Evolutionary conservation across 2,888 invertebrate genomes (phyloP).

Genomic region (Pyrrhosoma nymphula): DNA sequence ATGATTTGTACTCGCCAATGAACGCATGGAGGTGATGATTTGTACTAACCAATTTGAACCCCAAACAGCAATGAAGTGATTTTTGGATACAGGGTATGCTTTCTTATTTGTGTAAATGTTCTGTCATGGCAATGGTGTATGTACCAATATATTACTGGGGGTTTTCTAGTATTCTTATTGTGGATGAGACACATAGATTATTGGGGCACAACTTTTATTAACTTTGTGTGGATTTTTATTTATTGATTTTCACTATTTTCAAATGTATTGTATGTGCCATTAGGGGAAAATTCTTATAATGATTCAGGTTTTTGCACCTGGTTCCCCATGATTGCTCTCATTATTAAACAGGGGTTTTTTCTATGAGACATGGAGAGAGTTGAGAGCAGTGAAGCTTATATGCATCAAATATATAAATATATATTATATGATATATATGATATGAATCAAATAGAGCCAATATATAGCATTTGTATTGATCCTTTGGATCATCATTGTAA

Average conservation of each 20-base stretch:
- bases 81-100: slow-evolving; percentile 97
- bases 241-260: slow-evolving; percentile 66
- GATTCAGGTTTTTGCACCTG: slow-evolving; percentile 67
- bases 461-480: slow-evolving; percentile 67
- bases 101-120: slow-evolving; percentile 86
- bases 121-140: slow-evolving; percentile 69
- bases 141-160: slow-evolving; percentile 67
- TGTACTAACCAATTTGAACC: slow-evolving; percentile 67
- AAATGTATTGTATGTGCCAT: slow-evolving; percentile 66
- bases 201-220: slow-evolving; percentile 67
- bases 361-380: slow-evolving; percentile 65
- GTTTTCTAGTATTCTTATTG: slow-evolving; percentile 66
- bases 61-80: slow-evolving; percentile 79
- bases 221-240: slow-evolving; percentile 67
- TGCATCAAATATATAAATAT: slow-evolving; percentile 54
- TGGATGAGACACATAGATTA: slow-evolving; percentile 65
- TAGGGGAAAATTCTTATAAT: slow-evolving; percentile 67
- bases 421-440: slow-evolving; percentile 42
- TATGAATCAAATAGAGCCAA: slow-evolving; percentile 65
- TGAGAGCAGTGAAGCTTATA: slow-evolving; percentile 67
- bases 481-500: slow-evolving; percentile 66
- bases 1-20: slow-evolving; percentile 67
- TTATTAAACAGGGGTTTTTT: slow-evolving; percentile 66
- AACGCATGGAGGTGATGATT: slow-evolving; percentile 68
- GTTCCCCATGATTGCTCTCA: slow-evolving; percentile 64